Percentiles rank a stretch among this genome's conserved stretches.
phyloP scores from a whole-genome alignment of 2,888 invertebrate genomes.

The Tenthredo amoena region DNA sequence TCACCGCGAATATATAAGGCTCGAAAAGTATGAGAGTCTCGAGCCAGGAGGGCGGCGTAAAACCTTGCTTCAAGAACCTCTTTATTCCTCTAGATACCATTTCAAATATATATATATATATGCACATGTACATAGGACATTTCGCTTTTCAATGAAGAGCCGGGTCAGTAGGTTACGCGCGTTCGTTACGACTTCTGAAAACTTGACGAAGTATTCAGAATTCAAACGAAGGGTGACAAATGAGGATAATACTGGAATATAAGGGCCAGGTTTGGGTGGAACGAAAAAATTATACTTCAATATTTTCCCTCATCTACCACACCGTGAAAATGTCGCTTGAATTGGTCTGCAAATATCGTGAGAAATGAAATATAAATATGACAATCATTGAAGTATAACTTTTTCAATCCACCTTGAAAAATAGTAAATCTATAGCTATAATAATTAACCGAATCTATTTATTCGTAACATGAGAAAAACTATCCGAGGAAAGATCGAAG shows the following conservation, averaged over 20 bases:
- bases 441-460: background rate
- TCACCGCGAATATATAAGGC: conserved; percentile 6
- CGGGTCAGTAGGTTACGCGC: conserved; percentile 42
- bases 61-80: conserved; percentile 14
- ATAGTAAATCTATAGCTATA: background rate
- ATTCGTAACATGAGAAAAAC: background rate
- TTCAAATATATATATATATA: background rate
- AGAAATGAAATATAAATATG: background rate
- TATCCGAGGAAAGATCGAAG: background rate
- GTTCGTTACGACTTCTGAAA: conserved; percentile 31
- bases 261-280: background rate
- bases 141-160: conserved; percentile 9
- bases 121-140: background rate
- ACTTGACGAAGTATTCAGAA: conserved; percentile 41
- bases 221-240: conserved; percentile 30
- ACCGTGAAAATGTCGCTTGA: background rate
- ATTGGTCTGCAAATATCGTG: background rate
- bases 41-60: background rate
- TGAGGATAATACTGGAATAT: background rate
- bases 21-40: background rate
- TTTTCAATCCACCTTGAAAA: background rate
- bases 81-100: background rate
- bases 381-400: background rate
- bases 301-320: background rate
- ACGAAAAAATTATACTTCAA: background rate